Percentiles rank a stretch among this genome's conserved stretches.
phyloP scores from a whole-genome alignment of 2,888 invertebrate species.

The Cyclophora albipunctata region DNA sequence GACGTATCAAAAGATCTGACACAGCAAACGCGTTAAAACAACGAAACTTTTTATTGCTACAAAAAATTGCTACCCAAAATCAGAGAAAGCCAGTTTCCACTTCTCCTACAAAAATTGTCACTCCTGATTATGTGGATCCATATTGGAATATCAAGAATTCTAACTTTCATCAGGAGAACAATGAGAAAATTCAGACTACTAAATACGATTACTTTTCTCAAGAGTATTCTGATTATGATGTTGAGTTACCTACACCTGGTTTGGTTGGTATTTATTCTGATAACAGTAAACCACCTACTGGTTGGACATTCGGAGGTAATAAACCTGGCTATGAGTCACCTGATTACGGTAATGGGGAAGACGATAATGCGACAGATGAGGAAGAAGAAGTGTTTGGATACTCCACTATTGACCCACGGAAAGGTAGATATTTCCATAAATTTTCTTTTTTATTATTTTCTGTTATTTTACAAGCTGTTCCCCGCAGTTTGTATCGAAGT shows the following conservation, averaged over 20 bases:
- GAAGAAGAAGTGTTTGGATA: conserved; percentile 34
- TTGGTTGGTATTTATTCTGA: conserved; percentile 59
- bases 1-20: conserved; percentile 12
- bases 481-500: no score
- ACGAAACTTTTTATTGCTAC: conserved; percentile 41
- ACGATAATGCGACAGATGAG: conserved; percentile 36
- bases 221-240: conserved; percentile 45
- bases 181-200: conserved; percentile 13
- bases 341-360: conserved; percentile 17
- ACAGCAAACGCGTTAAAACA: conserved; percentile 33
- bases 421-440: conserved; percentile 27
- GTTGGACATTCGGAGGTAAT: conserved; percentile 30
- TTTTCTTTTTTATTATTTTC: no score
- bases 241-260: conserved; percentile 56
- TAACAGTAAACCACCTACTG: conserved; percentile 29
- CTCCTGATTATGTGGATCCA: conserved; percentile 49
- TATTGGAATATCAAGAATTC: conserved; percentile 60
- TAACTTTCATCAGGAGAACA: conserved; percentile 27
- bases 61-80: conserved; percentile 23
- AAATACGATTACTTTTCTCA: conserved; percentile 33
- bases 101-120: conserved; percentile 31
- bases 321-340: conserved; percentile 10
- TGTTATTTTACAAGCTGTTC: no score
- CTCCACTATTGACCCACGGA: conserved; percentile 47
- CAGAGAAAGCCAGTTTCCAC: conserved; percentile 21